Conservation (phyloP, 2,113 vertebrate species). For the Columba livia region DNA sequence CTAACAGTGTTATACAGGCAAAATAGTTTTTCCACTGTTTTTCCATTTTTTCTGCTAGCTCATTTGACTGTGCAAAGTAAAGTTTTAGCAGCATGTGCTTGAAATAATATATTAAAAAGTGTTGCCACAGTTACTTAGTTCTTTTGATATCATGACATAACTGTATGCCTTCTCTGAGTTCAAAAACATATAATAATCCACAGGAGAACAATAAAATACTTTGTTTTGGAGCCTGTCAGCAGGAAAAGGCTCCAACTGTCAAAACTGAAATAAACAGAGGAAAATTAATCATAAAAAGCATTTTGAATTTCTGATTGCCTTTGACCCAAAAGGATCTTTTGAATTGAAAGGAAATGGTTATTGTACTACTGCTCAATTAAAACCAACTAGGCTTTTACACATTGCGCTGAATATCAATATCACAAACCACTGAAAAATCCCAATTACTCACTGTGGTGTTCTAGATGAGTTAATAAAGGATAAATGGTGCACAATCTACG, state of each 20-base stretch:
- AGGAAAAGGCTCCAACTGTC: neutral
- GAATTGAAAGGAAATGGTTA: slow-evolving; percentile 26
- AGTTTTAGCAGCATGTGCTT: neutral
- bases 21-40: neutral
- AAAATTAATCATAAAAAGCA: neutral
- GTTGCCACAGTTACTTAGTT: neutral
- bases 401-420: neutral
- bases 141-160: neutral
- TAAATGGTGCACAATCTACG: neutral
- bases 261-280: slow-evolving; percentile 37
- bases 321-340: neutral
- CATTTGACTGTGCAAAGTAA: neutral
- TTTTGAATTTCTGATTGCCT: slow-evolving; percentile 7
- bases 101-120: neutral
- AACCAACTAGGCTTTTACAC: slow-evolving; percentile 19
- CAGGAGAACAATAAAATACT: neutral
- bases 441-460: slow-evolving; percentile 9
- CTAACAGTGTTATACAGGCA: neutral
- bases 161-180: neutral
- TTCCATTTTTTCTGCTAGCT: neutral
- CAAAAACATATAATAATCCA: neutral
- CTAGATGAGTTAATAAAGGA: slow-evolving; percentile 33
- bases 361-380: slow-evolving; percentile 19
- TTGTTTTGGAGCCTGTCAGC: neutral
- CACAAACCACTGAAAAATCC: neutral